phyloP scores from a whole-genome alignment of 92 coral and sea anemone genomes.

The Isaurus tuberculatus region DNA sequence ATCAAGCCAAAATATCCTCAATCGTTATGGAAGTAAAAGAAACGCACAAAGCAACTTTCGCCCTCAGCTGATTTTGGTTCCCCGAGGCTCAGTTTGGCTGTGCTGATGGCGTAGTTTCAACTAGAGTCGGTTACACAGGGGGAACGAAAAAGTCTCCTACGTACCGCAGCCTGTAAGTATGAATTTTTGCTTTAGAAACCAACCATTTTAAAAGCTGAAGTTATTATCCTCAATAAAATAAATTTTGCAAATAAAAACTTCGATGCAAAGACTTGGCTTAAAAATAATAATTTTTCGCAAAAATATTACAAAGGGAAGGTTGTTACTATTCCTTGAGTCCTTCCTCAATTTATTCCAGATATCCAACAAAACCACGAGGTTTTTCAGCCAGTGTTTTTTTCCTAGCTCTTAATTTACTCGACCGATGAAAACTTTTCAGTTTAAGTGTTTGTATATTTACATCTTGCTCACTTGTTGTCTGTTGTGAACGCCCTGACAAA shows the following conservation, averaged over 20 bases:
- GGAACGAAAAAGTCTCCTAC: conserved; percentile 89
- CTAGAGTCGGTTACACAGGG: conserved; percentile 97
- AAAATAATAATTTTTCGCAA: too few relatives aligned
- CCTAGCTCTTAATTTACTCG: too few relatives aligned
- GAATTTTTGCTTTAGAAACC: background rate
- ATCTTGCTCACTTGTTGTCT: background rate
- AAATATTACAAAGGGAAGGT: too few relatives aligned
- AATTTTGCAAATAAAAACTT: too few relatives aligned
- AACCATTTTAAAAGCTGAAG: background rate
- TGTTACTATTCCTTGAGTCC: too few relatives aligned
- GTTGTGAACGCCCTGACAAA: background rate
- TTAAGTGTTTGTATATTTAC: too few relatives aligned
- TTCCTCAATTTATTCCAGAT: too few relatives aligned
- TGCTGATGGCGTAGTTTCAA: conserved; percentile 88
- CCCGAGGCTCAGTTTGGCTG: conserved; percentile 99
- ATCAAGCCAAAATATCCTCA: conserved; percentile 50
- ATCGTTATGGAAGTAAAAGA: conserved; percentile 60
- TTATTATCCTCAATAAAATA: too few relatives aligned
- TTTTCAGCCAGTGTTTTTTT: too few relatives aligned
- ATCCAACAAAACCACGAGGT: too few relatives aligned
- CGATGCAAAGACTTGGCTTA: too few relatives aligned
- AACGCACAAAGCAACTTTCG: conserved; percentile 86
- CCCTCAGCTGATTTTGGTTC: conserved; percentile 99
- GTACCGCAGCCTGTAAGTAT: conserved; percentile 93
- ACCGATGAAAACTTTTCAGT: too few relatives aligned